Evolutionary conservation across 1,140 invertebrate genomes (phyloP).

Genomic region (Homalodisca vitripennis): DNA sequence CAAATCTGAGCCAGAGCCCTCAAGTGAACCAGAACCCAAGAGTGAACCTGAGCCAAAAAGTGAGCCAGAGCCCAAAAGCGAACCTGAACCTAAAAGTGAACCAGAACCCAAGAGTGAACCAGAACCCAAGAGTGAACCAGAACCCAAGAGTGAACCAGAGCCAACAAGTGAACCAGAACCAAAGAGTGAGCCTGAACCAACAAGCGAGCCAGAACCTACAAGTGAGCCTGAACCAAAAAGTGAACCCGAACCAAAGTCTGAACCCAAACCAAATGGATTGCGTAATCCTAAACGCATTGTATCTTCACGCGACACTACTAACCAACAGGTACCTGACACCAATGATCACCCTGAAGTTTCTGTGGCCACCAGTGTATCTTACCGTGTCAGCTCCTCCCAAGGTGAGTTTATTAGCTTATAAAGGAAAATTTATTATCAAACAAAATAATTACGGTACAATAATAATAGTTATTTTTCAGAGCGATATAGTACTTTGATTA

Average conservation of each 20-base stretch:
- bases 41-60: constrained; percentile 48
- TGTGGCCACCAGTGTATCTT: constrained; percentile 70
- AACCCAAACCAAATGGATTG: constrained; percentile 42
- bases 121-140: constrained; percentile 48
- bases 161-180: constrained; percentile 44
- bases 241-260: constrained; percentile 49
- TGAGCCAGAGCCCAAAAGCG: constrained; percentile 48
- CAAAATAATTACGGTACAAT: too few species aligned
- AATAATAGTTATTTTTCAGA: too few species aligned
- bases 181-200: constrained; percentile 45
- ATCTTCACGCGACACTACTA: constrained; percentile 35
- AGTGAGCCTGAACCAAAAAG: constrained; percentile 51
- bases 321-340: constrained; percentile 30
- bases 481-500: too few species aligned
- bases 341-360: constrained; percentile 53
- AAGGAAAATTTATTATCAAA: too few species aligned
- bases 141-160: constrained; percentile 48
- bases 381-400: constrained; percentile 63
- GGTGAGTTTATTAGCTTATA: constrained; percentile 50
- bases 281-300: constrained; percentile 28
- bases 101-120: constrained; percentile 49
- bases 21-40: constrained; percentile 49
- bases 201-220: constrained; percentile 51
- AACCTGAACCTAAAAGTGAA: constrained; percentile 51
- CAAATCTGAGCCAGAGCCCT: constrained; percentile 51